Conservation (phyloP, 2,113 vertebrate species). For the Daphoenositta chrysoptera region DNA sequence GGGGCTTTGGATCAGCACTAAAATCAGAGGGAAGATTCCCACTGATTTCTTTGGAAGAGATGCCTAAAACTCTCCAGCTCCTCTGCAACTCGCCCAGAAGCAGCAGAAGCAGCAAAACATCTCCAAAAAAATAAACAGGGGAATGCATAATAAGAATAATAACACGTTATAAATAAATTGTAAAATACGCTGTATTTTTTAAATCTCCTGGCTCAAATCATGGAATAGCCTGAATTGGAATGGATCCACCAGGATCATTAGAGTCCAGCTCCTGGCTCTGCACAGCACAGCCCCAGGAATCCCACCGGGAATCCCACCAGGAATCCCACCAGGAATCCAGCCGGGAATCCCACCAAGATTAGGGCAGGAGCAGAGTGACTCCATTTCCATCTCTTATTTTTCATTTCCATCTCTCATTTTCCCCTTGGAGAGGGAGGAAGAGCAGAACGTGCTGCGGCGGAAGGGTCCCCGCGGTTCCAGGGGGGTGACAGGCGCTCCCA, state of each 20-base stretch:
- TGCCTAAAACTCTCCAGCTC: neutral
- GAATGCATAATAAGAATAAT: neutral
- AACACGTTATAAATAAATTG: neutral
- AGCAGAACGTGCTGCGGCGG: neutral
- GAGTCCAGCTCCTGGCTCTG: neutral
- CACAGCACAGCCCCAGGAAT: neutral
- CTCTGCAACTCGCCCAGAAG: neutral
- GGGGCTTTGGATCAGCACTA: neutral
- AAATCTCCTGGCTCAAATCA: neutral
- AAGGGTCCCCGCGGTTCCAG: neutral
- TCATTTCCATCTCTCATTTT: neutral
- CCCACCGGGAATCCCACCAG: neutral
- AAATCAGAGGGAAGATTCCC: neutral
- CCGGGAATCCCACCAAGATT: neutral
- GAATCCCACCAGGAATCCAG: neutral
- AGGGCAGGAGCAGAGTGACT: neutral
- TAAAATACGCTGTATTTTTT: neutral
- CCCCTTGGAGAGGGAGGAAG: neutral
- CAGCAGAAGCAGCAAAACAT: neutral
- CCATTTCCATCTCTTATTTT: neutral
- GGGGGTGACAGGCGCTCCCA: neutral
- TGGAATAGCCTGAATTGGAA: neutral
- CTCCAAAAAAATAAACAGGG: neutral
- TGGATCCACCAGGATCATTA: neutral
- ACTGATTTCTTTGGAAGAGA: neutral